These are phyloP conservation scores for Caenorhabditis latens DNA, from an alignment of 1,140 invertebrate genomes.

Conservation along the genomic window DNA sequence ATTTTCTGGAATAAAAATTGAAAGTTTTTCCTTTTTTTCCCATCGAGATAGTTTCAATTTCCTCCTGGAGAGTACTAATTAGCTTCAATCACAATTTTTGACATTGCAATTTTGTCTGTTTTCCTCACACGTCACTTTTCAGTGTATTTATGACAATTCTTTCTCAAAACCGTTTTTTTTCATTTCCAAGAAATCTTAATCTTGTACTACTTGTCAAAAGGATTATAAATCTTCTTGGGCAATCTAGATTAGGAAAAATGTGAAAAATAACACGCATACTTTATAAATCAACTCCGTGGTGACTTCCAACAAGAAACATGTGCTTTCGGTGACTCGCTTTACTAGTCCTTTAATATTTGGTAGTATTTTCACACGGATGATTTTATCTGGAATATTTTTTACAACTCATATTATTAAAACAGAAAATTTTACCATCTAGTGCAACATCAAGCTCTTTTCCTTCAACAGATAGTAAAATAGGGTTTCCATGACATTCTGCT, in stretches of 20 bases:
- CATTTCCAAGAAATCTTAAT: no score
- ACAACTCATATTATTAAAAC: no score
- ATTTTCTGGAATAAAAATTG: background rate
- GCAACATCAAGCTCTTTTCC: slow-evolving; percentile 13
- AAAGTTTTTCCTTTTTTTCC: background rate
- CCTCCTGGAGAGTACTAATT: no score
- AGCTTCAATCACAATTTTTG: no score
- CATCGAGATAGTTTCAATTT: background rate
- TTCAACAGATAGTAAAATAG: slow-evolving; percentile 18
- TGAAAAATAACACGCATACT: background rate
- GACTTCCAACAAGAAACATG: background rate
- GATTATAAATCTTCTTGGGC: no score
- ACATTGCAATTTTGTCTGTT: no score
- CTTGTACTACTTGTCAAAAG: no score
- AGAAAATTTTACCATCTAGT: background rate
- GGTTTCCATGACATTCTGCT: background rate
- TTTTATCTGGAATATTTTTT: slow-evolving; percentile 33
- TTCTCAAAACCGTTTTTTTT: no score
- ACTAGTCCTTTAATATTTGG: slow-evolving; percentile 30
- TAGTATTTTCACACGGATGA: background rate
- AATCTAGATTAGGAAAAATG: no score
- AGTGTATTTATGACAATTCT: no score
- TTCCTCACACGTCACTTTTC: no score
- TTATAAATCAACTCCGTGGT: background rate
- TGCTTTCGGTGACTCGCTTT: background rate